Conservation (phyloP, 2,113 vertebrate genomes). For the Rafetus swinhoei region DNA sequence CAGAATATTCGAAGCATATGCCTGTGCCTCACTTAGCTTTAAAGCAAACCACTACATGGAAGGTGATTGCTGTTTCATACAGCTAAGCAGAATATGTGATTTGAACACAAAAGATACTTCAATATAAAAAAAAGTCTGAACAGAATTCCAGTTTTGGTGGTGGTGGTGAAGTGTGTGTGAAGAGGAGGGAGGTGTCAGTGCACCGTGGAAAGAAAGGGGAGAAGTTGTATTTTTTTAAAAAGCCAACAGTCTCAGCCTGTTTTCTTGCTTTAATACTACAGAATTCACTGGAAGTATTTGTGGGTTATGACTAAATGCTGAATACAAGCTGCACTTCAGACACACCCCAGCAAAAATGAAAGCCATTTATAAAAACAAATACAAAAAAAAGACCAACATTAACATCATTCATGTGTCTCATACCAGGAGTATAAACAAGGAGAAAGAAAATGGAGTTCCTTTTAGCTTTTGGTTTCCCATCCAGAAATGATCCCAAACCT, state of each 20-base stretch:
- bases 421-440: neutral
- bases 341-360: neutral
- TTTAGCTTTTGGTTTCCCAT: constrained; percentile 6
- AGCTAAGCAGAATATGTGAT: neutral
- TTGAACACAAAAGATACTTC: neutral
- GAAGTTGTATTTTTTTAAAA: constrained; percentile 2
- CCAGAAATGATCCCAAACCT: constrained; percentile 36
- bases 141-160: neutral
- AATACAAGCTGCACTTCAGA: neutral
- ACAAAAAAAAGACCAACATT: neutral
- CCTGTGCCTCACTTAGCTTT: neutral
- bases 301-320: neutral
- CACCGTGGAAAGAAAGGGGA: neutral
- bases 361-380: neutral
- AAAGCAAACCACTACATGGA: neutral
- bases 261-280: neutral
- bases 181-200: neutral
- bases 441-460: neutral
- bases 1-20: neutral
- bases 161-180: no score
- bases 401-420: neutral
- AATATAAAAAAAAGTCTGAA: neutral
- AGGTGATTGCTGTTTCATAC: neutral
- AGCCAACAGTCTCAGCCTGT: neutral
- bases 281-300: neutral